Evolutionary conservation across 35 echinoderm and acorn worm genomes (phyloP), one percentile per base, ranked within the genome.

Genomic region (Ophioderma brevispina): DNA sequence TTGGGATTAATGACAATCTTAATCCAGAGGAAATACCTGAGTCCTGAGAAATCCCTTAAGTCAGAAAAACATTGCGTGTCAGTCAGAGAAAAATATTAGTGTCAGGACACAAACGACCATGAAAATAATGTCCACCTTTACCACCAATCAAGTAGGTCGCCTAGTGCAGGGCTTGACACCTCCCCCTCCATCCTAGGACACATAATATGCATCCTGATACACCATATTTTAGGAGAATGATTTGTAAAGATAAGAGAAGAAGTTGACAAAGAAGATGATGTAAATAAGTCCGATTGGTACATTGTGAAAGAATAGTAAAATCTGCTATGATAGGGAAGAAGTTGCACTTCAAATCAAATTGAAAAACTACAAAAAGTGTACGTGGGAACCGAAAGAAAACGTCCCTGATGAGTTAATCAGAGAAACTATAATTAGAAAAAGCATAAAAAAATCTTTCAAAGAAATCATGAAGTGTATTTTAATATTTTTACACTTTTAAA

Each of bases 271-370:
- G 46, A 70, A 70, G 37, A 31, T 19, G 81, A 55, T n/a, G 0
- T 21, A 43, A 40, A 49, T 32, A 23, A 50, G 31, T 25, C 19
- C 25, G 13, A 55, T 19, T 84, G 81, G 81, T 84, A 46, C 23
- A 43, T 84, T 0, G 81, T 84, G 13, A 84, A 4, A 84, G 33
- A n/a, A 19, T 84, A 28, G 17, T 40, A 4, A 40, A 35, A 55
- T 84, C 81, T 52, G 81, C 39, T 41, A 31, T 84, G 15, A 84
- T 84, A 32, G 81, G 86, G 78, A 46, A 55, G 21, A 86, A 76
- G 76, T 46, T 84, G 32, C 82, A 92, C 41, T 92, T 77, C 32
- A 84, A 38, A 82, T 92, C 75, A 92, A 92, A 64, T 92, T 77
- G 84, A 84, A 42, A 23, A 70, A 79, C 37, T 78, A 87, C 70